Base-by-base conservation (phyloP, 2,113 vertebrate species). In the Microcebus griseorufus region DNA sequence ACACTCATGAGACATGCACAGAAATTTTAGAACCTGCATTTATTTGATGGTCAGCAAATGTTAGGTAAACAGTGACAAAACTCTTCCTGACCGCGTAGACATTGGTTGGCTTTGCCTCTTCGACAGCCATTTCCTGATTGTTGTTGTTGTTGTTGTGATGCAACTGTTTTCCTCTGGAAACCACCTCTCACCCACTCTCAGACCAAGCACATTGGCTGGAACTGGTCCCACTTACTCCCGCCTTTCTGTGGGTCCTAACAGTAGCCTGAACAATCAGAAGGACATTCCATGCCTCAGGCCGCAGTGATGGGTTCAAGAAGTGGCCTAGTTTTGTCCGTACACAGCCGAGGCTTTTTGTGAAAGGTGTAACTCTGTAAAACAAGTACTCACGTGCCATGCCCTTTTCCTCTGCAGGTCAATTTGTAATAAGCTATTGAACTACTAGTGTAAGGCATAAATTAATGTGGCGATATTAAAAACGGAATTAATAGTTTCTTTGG, bases 351-450 rank as follows among this genome's bases (percentile, higher is more conserved):
- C 20, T 5, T 37, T 23, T 45, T 73, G 14, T 39, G 34, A 23
- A 51, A 53, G 51, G 16, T 8, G 6, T 23, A 16, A 16, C 2
- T 16, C 1, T 6, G 1, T 10, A 1, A 0, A 9, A 53, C n/a
- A 94, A 34, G 9, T 18, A 45, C 32, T 17, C 29, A 65, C 10
- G 13, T 0, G 22, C 12, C 42, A 20, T 0, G 27, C 16, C 42
- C 22, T 84, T 14, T 42, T 25, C 69, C 29, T 53, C 32, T 55
- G 45, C 23, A 58, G n/a, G 17, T 32, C 60, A 53, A 3, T 20
- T 67, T 42, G 64, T 6, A 65, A 22, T 12, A 32, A 51, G 69
- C 5, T 16, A 60, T 3, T 27, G 39, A 83, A 88, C 20, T n/a
- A 27, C 20, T 18, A n/a, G 69, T 39, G 69, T 39, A 58, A 76